Conservation (phyloP, 2,797 vertebrate species). For the Nannoperca obscura region DNA sequence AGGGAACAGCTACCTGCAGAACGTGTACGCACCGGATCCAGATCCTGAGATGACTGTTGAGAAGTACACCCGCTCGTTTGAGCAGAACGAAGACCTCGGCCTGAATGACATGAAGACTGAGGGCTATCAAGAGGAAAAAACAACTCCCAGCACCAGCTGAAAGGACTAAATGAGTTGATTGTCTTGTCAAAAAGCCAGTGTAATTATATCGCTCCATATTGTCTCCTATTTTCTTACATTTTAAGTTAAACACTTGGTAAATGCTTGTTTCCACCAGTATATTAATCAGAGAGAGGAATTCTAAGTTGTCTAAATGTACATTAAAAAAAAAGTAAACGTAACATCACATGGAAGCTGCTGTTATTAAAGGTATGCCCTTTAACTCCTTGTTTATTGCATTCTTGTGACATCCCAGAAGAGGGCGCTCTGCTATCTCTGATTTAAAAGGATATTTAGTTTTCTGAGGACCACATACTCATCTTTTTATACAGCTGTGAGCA, state of each 20-base stretch:
- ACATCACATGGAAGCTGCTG: neutral
- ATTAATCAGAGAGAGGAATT: slow-evolving; percentile 2
- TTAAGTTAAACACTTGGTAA: slow-evolving; percentile 48
- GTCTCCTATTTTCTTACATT: slow-evolving; percentile 26
- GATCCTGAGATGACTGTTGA: slow-evolving; percentile 92
- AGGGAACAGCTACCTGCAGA: slow-evolving; percentile 99
- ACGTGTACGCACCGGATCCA: slow-evolving; percentile 92
- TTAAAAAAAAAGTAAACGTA: slow-evolving; percentile 8
- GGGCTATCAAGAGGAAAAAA: slow-evolving; percentile 81
- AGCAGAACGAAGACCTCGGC: slow-evolving; percentile 96
- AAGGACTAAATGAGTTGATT: slow-evolving; percentile 3
- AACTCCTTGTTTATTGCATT: slow-evolving; percentile 30
- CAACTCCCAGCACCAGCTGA: slow-evolving; percentile 1
- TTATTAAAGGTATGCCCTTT: neutral
- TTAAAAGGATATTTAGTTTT: slow-evolving; percentile 20
- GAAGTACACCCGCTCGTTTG: slow-evolving; percentile 88
- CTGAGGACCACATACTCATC: slow-evolving; percentile 10
- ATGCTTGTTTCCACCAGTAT: slow-evolving; percentile 4
- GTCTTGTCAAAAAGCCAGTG: slow-evolving; percentile 1
- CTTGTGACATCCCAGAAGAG: slow-evolving; percentile 65
- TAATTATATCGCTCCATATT: slow-evolving; percentile 22
- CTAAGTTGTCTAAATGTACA: slow-evolving; percentile 48
- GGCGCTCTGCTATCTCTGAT: slow-evolving; percentile 49
- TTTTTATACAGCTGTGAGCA: slow-evolving; percentile 37
- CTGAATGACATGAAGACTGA: slow-evolving; percentile 98